Evolutionary conservation across 2,888 invertebrate genomes (phyloP).

Genomic region (Phortica magna): DNA sequence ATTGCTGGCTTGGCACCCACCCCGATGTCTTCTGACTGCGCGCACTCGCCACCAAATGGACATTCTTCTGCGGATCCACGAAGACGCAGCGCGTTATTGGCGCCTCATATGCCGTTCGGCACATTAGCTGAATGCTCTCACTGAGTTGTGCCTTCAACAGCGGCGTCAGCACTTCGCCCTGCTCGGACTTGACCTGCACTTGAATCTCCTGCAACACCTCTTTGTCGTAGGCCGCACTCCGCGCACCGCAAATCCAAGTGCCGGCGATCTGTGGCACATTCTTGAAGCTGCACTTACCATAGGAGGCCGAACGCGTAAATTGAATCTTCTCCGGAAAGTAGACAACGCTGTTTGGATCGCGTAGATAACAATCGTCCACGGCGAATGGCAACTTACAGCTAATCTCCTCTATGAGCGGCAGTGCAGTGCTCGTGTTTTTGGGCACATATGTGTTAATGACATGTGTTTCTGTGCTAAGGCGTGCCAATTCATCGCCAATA

Average conservation of each 20-base stretch:
- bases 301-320: slow-evolving; percentile 55
- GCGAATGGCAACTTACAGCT: slow-evolving; percentile 59
- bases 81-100: slow-evolving; percentile 61
- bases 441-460: neutral
- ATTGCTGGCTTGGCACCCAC: slow-evolving; percentile 40
- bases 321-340: slow-evolving; percentile 55
- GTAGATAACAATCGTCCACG: slow-evolving; percentile 62
- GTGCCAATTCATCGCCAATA: slow-evolving; percentile 50
- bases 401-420: slow-evolving; percentile 52
- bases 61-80: slow-evolving; percentile 56
- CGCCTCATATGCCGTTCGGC: slow-evolving; percentile 56
- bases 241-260: slow-evolving; percentile 62
- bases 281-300: slow-evolving; percentile 59
- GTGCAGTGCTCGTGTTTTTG: neutral
- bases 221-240: slow-evolving; percentile 59
- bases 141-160: slow-evolving; percentile 45
- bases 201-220: slow-evolving; percentile 61
- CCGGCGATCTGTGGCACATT: slow-evolving; percentile 58
- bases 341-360: slow-evolving; percentile 58
- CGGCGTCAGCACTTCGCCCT: slow-evolving; percentile 55
- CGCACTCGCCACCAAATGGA: slow-evolving; percentile 57
- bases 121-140: slow-evolving; percentile 56
- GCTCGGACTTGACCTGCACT: slow-evolving; percentile 55
- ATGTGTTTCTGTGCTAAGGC: slow-evolving; percentile 15
- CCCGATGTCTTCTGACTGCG: slow-evolving; percentile 55